Base-by-base conservation (phyloP, 2,888 invertebrate genomes). In the Ophioninae sp. region DNA sequence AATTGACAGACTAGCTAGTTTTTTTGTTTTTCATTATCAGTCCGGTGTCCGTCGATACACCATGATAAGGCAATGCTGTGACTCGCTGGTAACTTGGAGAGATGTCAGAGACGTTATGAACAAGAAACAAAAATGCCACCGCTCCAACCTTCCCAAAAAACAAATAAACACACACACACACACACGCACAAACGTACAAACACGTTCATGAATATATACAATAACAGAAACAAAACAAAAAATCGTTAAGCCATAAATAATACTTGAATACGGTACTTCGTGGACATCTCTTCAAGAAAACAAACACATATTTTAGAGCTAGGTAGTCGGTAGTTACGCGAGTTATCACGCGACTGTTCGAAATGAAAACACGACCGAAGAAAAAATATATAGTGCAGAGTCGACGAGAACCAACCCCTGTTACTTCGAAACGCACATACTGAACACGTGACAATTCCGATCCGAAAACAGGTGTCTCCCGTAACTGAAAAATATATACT, bases 51-150 rank as follows among this genome's bases (percentile, higher is more conserved):
- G 71, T 87, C 79, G 79, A 86, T 86, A 90, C 90, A 91, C 89
- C 90, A 82, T 88, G 88, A 90, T 91, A 91, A 91, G 91, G 91
- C 91, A 91, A 90, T 91, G 89, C 87, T 90, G 91, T 91, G 91
- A 91, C 88, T 90, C 80, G 85, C 86, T 87, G 89, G 87, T 90
- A 67, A 67, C 81, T 78, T 71, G 81, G 65, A 83, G 81, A 81
- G 81, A 83, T 81, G 81, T 63, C 74, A 7, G 67, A 61, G 78
- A 44, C 9, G 41, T 10, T 68, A n/a, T 23, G 51, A 67, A 30
- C 72, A 61, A 79, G 64, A 58, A 73, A 76, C 75, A 76, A 51
- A 56, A 59, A 72, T 64, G 39, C 10, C 51, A 3, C 20, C 39
- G 59, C 17, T 39, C 17, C 20, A 59, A 78, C 74, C n/a, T 23